Evolutionary conservation across 23 tunicate genomes (phyloP), one percentile per base, ranked within the genome.

Genomic region (Phallusia fumigata): DNA sequence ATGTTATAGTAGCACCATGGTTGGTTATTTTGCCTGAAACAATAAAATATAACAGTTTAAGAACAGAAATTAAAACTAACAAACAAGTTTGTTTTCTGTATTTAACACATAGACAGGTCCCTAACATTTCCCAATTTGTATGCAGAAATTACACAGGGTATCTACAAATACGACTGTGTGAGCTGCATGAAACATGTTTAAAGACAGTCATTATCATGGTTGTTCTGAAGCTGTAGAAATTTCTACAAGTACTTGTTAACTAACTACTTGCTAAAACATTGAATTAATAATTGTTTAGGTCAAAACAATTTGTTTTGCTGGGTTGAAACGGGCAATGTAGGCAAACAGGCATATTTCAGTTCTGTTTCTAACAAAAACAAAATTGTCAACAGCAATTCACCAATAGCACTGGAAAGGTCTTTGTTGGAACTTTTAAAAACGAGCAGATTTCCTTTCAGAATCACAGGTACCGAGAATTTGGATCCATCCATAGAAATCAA

Each of bases 381-480:
- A n/a, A n/a, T n/a, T n/a, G n/a, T n/a, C n/a, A n/a, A n/a, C n/a
- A n/a, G n/a, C n/a, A 40, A 32, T 31, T 74, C 19, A 74, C 77
- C 77, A 19, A 74, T 74, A 31, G 40, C 40, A 32, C 12, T 19
- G 16, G 77, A 74, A 32, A 74, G 77, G 22, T 74, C 13, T 1
- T 32, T 32, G 40, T 32, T 33, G 36, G 77, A 33, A 19, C 40
- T 33, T 32, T 74, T 74, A 16, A 32, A 74, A 3, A 74, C n/a
- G 2, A 31, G n/a, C 34, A 78, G 40, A 0, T 65, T 77, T 50
- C 80, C 82, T 31, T 34, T 80, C 26, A 84, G 19, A n/a, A 52
- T 52, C 21, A 84, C 47, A 5, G 88, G 82, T 13, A 40, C 32
- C 26, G 88, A 31, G 18, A 84, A 53, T 35, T 58, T 2, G 6